These are phyloP conservation scores for Colossoma macropomum DNA, from an alignment of 2,113 vertebrate genomes.

Conservation along the genomic window DNA sequence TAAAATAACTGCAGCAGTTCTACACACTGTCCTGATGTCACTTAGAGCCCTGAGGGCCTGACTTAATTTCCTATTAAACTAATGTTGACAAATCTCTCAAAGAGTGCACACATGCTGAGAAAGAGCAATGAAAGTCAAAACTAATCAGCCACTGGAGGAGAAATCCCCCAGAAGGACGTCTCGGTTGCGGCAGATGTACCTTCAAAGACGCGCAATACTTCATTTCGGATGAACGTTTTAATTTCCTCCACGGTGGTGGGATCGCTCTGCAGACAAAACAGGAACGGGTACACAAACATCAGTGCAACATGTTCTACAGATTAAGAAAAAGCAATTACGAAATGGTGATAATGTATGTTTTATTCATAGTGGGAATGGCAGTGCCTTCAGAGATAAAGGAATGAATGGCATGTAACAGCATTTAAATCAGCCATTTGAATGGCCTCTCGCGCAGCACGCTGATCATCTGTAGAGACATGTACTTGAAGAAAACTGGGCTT, in stretches of 20 bases:
- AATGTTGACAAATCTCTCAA: constrained; percentile 6
- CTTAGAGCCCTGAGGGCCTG: not conserved
- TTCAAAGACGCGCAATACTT: constrained; percentile 92
- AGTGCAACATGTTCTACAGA: constrained; percentile 53
- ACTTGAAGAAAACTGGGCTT: constrained; percentile 13
- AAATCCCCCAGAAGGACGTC: not conserved
- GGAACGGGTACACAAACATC: constrained; percentile 41
- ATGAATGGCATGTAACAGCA: constrained; percentile 43
- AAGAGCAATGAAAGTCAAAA: not conserved
- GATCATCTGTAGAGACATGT: not conserved
- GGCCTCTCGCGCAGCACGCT: constrained; percentile 18
- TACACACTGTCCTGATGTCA: not conserved
- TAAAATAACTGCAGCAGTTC: not conserved
- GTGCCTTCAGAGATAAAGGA: constrained; percentile 39
- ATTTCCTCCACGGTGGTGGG: constrained; percentile 88
- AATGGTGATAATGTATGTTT: constrained; percentile 48
- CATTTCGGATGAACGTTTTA: constrained; percentile 87
- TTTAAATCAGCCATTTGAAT: constrained; percentile 41
- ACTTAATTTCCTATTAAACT: constrained; percentile 16
- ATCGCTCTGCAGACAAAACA: constrained; percentile 78
- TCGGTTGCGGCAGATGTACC: constrained; percentile 72
- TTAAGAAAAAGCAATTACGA: constrained; percentile 55
- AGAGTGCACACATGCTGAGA: not conserved
- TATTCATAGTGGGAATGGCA: constrained; percentile 40
- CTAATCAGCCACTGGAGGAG: not conserved